Percentiles rank a stretch among this genome's conserved stretches.
Conservation (phyloP, 1,140 invertebrate genomes). For the Pentalonia nigronervosa region DNA sequence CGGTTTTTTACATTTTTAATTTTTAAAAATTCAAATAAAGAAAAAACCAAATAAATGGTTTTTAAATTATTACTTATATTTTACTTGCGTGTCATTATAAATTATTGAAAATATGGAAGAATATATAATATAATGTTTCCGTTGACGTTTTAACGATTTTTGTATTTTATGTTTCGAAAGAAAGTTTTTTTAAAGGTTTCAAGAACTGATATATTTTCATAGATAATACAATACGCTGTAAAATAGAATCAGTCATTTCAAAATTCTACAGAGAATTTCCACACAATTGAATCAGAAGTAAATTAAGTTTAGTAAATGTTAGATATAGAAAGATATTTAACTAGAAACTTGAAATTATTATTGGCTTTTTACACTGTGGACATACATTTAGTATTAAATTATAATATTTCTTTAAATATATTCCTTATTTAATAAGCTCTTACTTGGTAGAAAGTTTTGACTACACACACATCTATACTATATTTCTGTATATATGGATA, state of each 20-base stretch:
- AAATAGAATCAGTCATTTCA: conserved; percentile 6
- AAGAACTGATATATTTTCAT: neutral
- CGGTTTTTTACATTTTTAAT: neutral
- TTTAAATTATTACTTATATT: neutral
- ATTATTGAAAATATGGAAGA: neutral
- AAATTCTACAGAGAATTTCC: neutral
- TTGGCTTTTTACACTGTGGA: neutral
- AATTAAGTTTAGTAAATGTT: neutral
- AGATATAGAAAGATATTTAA: neutral
- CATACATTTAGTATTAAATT: neutral
- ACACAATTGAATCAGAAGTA: neutral
- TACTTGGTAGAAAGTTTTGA: neutral
- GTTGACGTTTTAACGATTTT: neutral
- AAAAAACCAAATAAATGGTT: neutral
- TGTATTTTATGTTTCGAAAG: neutral
- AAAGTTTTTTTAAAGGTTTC: neutral
- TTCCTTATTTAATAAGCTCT: neutral
- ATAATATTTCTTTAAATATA: neutral
- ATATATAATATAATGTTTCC: neutral
- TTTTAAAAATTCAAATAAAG: neutral
- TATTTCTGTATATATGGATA: too few relatives aligned
- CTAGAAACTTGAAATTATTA: neutral
- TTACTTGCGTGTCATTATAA: neutral
- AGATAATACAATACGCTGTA: neutral
- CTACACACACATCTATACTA: neutral